A percentile compares a stretch with the other conserved stretches of the same genome.
Evolutionary conservation across 2,797 vertebrate genomes (phyloP).

Genomic region (Nasua narica): DNA sequence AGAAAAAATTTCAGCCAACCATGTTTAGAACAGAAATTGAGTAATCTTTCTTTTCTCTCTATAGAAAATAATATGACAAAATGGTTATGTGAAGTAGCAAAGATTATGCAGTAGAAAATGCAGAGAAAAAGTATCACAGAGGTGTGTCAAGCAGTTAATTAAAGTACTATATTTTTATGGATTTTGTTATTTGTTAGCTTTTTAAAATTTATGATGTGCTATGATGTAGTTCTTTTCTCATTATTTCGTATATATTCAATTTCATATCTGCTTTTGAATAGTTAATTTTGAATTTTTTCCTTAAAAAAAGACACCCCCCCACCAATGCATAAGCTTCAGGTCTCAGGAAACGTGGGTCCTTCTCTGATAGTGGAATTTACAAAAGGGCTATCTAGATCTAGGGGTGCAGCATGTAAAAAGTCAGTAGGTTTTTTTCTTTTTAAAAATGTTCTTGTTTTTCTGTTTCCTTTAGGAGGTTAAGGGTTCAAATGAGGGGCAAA

Average conservation of each 20-base stretch:
- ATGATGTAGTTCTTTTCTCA: neutral
- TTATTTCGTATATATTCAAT: neutral
- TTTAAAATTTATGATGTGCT: neutral
- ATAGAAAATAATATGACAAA: neutral
- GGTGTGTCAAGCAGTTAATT: neutral
- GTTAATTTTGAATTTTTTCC: neutral
- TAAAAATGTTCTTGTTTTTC: neutral
- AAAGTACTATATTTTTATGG: neutral
- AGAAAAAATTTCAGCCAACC: neutral
- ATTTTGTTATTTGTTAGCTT: neutral
- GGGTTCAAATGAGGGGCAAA: neutral
- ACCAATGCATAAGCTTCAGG: neutral
- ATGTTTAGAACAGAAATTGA: neutral
- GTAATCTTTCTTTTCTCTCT: neutral
- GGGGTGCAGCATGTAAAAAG: neutral
- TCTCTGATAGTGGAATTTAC: neutral
- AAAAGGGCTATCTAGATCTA: neutral
- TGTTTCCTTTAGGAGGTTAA: neutral
- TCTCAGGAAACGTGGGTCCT: neutral
- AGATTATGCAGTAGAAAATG: neutral
- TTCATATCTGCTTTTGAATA: neutral
- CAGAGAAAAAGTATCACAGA: neutral
- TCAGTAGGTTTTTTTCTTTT: neutral
- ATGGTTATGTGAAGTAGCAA: neutral
- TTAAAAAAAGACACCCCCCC: neutral